phyloP scores from a whole-genome alignment of 2,888 invertebrate genomes.

The Blera fallax region DNA sequence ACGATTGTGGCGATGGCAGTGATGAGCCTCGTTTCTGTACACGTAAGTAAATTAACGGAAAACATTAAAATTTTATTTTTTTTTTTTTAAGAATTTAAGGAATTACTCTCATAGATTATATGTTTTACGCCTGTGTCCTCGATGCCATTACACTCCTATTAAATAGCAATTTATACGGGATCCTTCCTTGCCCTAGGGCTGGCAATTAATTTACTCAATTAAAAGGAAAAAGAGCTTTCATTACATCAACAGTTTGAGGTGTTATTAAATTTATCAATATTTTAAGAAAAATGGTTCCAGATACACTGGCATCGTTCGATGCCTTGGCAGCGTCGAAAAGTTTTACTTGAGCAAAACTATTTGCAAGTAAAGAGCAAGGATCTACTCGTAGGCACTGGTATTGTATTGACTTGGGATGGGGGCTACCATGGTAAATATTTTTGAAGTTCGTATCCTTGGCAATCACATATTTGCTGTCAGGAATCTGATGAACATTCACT shows the following conservation, averaged over 20 bases:
- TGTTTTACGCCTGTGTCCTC: neutral
- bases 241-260: neutral
- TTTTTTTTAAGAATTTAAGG: neutral
- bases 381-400: neutral
- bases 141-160: neutral
- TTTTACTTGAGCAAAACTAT: neutral
- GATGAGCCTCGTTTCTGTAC: slow-evolving; percentile 92
- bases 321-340: neutral
- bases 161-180: neutral
- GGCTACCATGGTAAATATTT: neutral
- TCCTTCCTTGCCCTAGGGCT: neutral
- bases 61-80: slow-evolving; percentile 2
- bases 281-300: neutral
- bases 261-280: neutral
- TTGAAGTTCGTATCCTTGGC: neutral
- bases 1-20: slow-evolving; percentile 91
- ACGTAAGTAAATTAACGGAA: slow-evolving; percentile 85
- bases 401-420: neutral
- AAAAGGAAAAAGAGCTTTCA: neutral
- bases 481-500: neutral
- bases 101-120: slow-evolving; percentile 28
- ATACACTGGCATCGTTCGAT: neutral
- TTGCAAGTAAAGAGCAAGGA: neutral
- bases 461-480: slow-evolving; percentile 9
- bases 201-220: neutral